A percentile compares a stretch with the other conserved stretches of the same genome.
Evolutionary conservation across 2,888 invertebrate genomes (phyloP).

Genomic region (Euspilapteryx auroguttella): DNA sequence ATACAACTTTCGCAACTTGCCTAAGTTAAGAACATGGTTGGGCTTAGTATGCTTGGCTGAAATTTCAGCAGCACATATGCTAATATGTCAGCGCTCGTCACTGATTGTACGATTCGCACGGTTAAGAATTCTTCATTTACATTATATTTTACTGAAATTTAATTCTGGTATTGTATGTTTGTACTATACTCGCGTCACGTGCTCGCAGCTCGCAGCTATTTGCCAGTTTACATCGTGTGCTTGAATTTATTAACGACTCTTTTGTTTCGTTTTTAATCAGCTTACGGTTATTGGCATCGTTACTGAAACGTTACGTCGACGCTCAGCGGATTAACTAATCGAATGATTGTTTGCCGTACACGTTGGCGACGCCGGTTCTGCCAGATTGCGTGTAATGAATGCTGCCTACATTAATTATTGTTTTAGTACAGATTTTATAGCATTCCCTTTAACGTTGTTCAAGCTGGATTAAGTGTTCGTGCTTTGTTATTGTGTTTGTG

Average conservation of each 20-base stretch:
- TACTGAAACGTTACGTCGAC: constrained; percentile 22
- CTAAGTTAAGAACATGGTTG: constrained; percentile 50
- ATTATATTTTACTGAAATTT: constrained; percentile 56
- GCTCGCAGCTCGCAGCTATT: constrained; percentile 27
- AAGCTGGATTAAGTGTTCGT: constrained; percentile 40
- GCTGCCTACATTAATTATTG: constrained; percentile 46
- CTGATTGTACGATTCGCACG: constrained; percentile 56
- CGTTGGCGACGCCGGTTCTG: constrained; percentile 24
- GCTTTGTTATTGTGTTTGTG: constrained; percentile 25
- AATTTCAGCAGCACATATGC: constrained; percentile 57
- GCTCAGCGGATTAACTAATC: constrained; percentile 37
- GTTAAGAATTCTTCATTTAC: constrained; percentile 58
- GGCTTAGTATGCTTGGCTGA: constrained; percentile 52
- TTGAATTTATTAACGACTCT: constrained; percentile 13
- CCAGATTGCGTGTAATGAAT: constrained; percentile 39
- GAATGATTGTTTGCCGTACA: constrained; percentile 37
- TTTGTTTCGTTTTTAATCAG: constrained; percentile 29
- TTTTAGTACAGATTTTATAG: constrained; percentile 44
- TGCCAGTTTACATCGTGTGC: constrained; percentile 43
- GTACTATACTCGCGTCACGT: constrained; percentile 32
- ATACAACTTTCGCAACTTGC: constrained; percentile 29
- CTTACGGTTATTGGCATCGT: constrained; percentile 18
- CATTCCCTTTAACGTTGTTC: constrained; percentile 35
- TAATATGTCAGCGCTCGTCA: constrained; percentile 58
- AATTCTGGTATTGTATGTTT: constrained; percentile 40